Evolutionary conservation across 37 sponge, comb jelly and placozoan species (phyloP).

Genomic region (Spongilla lacustris): DNA sequence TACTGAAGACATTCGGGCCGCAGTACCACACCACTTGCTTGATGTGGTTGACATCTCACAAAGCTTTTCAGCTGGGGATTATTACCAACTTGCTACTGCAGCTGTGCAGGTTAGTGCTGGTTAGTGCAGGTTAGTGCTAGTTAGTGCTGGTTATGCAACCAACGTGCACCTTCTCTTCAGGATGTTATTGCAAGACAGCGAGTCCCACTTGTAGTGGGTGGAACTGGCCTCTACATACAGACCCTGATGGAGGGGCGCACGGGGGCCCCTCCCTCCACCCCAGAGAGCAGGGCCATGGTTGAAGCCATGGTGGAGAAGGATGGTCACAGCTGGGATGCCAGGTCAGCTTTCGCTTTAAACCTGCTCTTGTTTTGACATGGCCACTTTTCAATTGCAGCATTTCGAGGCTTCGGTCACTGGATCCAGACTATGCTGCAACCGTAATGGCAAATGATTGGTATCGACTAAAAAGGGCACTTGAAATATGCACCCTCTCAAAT

Average conservation of each 20-base stretch:
- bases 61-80: constrained; percentile 58
- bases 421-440: constrained; percentile 61
- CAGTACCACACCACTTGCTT: constrained; percentile 68
- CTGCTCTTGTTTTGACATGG: too few species aligned
- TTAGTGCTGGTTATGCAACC: too few species aligned
- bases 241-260: constrained; percentile 59
- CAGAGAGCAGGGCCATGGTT: constrained; percentile 42
- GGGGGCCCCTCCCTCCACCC: constrained; percentile 59
- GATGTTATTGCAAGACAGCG: constrained; percentile 64
- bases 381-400: too few species aligned
- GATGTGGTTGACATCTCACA: constrained; percentile 57
- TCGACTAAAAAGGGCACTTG: constrained; percentile 76
- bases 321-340: constrained; percentile 57
- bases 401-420: constrained; percentile 28
- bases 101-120: constrained; percentile 47
- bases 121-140: too few species aligned
- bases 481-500: constrained; percentile 71
- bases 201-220: constrained; percentile 96
- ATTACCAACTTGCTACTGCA: constrained; percentile 25
- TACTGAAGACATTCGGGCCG: not conserved
- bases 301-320: constrained; percentile 38
- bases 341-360: too few species aligned
- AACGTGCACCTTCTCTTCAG: too few species aligned
- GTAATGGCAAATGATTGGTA: constrained; percentile 71
- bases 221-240: constrained; percentile 89